Base-by-base conservation (phyloP, 2,113 vertebrate genomes). In the Nannobrachium achirus region DNA sequence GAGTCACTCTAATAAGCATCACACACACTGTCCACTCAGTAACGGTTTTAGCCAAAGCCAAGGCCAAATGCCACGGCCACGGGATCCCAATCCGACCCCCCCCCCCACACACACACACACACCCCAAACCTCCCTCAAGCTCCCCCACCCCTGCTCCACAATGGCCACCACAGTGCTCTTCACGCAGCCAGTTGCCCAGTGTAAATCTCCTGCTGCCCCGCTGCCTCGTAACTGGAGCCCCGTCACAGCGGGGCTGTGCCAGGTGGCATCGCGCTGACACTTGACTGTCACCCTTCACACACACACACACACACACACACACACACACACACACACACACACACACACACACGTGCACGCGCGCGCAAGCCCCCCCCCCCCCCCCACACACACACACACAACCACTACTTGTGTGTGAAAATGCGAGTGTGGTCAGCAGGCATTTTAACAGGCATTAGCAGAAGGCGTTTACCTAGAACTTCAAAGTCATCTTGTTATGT, bases 151-250 rank as follows among this genome's bases (percentile, higher is more conserved):
- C 10, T 19, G 66, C 72, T 16, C 56, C 60, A 10, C 59, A 10
- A 59, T 51, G 66, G 60, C 57, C 11, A 10, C 66, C 6, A 53
- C 59, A 10, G 57, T 68, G 72, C 48, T 64, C 63, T 67, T 63
- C 49, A 42, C 46, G 38, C 58, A 69, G 53, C 63, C 79, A 85
- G 80, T 83, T 85, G 81, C 77, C 15, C 62, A 3, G 86, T 9
- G 82, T 85, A 86, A 83, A 87, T 89, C 83, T 88, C 82, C 82
- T 48, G 67, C 77, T 70, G 75, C 79, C 70, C 67, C 10, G 10
- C 69, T 10, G 70, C 55, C 58, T 49, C 18, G 89, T 87, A 91
- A 91, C 79, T 52, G 46, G 88, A 91, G 41, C 72, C 73, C 55
- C 53, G 9, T 61, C 52, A 76, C 52, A 76, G 61, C 1, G 0